Conservation (phyloP, 2,113 vertebrate genomes). For the Pandion haliaetus region DNA sequence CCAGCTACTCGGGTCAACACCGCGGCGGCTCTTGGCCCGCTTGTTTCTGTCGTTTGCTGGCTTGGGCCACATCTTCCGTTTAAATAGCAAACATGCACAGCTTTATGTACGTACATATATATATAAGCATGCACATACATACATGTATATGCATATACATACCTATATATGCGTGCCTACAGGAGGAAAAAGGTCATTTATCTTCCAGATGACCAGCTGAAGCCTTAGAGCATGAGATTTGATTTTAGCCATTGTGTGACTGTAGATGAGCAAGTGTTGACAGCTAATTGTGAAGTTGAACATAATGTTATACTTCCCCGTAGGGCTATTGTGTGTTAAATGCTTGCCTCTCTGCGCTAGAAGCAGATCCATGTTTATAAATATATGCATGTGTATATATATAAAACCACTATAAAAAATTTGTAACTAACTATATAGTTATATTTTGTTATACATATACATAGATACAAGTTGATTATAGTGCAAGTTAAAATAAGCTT, state of each 20-base stretch:
- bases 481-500: not conserved
- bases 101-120: fast-evolving
- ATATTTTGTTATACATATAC: not conserved
- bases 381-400: fast-evolving
- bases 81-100: fast-evolving
- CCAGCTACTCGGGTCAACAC: fast-evolving
- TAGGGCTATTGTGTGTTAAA: not conserved
- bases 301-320: not conserved
- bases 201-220: not conserved
- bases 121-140: fast-evolving
- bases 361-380: not conserved
- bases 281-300: not conserved
- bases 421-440: not conserved
- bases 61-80: fast-evolving
- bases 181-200: not conserved
- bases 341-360: not conserved
- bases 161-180: fast-evolving
- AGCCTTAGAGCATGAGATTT: not conserved
- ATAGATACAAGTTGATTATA: not conserved
- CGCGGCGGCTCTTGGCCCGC: not conserved
- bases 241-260: not conserved
- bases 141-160: fast-evolving
- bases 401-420: not conserved
- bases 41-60: not conserved
- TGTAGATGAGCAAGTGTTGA: not conserved